Evolutionary conservation across 2,797 vertebrate species (phyloP), one percentile per base, ranked within the genome.

Genomic region (Phataginus tricuspis): DNA sequence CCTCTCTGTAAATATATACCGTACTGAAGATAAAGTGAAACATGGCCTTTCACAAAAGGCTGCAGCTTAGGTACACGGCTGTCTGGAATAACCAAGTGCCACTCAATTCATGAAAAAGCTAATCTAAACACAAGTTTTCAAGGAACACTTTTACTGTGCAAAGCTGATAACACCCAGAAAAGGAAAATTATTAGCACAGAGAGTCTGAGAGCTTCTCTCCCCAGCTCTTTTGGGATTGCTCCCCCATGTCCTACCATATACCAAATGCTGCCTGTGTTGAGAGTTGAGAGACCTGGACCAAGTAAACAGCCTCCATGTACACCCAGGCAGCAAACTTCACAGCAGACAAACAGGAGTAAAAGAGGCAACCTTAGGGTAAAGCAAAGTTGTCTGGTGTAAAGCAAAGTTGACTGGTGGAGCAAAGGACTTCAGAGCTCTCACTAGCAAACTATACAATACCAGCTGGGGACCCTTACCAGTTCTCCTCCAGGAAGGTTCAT

Each of bases 401-500:
- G 34, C 55, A 21, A 16, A 72, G 61, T 2, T 77, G 79, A 61
- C 55, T 1, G 21, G 16, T 18, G 37, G 61, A 29, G 23, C 66
- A 27, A 31, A 27, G 12, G 53, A 42, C 0, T 14, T 80, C 66
- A 80, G 37, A 45, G 31, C 83, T 63, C 51, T 37, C 0, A 0
- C 23, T 12, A 0, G 19, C 63, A 63, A 39, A 15, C 34, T 2
- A 9, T 0, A 0, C 1, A 14, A 5, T 2, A 12, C n/a, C 1
- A 16, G 63, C 51, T 0, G 4, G 2, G 66, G 39, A 57, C 34
- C 97, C 99, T 99, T 97, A 99, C 99, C 99, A 99, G 98, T 94
- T 99, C 99, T 97, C 99, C 99, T 11, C 99, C 99, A 0, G 99
- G 99, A 77, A 99, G 98, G 97, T 99, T 99, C 94, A 99, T 99